These are phyloP conservation scores for Magallana angulata DNA, from an alignment of 1,140 invertebrate species.

Conservation along the genomic window DNA sequence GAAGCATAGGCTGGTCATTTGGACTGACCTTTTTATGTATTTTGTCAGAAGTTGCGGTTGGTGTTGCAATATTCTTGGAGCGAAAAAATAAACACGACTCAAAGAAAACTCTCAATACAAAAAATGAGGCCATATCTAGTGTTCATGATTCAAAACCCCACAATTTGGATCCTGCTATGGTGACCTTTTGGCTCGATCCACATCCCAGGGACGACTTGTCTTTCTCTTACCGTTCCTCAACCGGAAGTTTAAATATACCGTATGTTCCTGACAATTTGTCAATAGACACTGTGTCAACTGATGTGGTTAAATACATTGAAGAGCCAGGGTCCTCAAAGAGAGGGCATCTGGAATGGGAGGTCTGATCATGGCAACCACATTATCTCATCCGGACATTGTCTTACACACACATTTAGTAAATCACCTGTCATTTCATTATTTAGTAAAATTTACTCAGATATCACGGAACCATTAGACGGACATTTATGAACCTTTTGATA, in stretches of 20 bases:
- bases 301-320: background rate
- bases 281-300: conserved; percentile 12
- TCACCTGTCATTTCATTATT: background rate
- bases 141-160: background rate
- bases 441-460: background rate
- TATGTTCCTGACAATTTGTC: background rate
- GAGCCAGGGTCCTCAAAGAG: conserved; percentile 3
- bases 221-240: background rate
- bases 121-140: background rate
- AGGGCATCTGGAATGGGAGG: conserved; percentile 1
- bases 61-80: conserved; percentile 31
- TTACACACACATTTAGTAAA: background rate
- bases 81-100: background rate
- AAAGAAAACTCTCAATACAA: background rate
- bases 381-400: background rate
- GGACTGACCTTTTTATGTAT: conserved; percentile 18
- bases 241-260: background rate
- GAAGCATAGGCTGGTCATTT: conserved; percentile 15
- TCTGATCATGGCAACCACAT: background rate
- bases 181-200: background rate
- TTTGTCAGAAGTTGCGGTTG: background rate
- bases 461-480: background rate
- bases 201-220: background rate
- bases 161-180: background rate
- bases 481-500: background rate